Evolutionary conservation across 2,797 vertebrate species (phyloP).

Genomic region (Sebastes variabilis): DNA sequence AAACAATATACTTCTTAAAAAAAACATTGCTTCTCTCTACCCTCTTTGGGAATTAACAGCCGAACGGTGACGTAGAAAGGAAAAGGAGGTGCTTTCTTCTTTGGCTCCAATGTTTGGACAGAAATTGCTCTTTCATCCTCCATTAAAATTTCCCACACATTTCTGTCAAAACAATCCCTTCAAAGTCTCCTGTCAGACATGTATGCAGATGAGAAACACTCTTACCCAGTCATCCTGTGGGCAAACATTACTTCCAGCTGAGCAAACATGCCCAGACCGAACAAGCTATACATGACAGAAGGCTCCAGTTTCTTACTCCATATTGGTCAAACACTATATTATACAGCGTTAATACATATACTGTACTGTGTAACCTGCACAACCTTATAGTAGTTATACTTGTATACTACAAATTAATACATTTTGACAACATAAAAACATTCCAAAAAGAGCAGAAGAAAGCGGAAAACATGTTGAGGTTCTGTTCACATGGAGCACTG

Average conservation of each 20-base stretch:
- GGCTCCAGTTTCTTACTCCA: conserved; percentile 62
- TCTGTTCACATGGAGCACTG: neutral
- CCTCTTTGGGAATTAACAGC: neutral
- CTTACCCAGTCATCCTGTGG: conserved; percentile 72
- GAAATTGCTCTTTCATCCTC: conserved; percentile 72
- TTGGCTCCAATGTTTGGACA: conserved; percentile 64
- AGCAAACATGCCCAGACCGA: conserved; percentile 77
- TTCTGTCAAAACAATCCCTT: conserved; percentile 80
- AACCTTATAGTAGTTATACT: neutral
- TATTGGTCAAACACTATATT: conserved; percentile 49
- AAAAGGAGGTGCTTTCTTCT: conserved; percentile 43
- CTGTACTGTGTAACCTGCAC: neutral
- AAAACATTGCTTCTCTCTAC: neutral
- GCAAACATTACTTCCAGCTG: conserved; percentile 82
- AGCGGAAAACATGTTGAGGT: neutral
- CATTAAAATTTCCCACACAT: conserved; percentile 74
- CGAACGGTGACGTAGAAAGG: conserved; percentile 32
- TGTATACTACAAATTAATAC: neutral
- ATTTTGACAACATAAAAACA: neutral
- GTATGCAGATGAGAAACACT: conserved; percentile 77
- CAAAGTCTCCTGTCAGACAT: conserved; percentile 74
- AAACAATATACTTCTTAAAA: neutral
- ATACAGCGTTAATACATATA: conserved; percentile 39
- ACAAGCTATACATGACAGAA: conserved; percentile 67
- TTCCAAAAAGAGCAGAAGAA: neutral